Evolutionary conservation across 92 coral and sea anemone species (phyloP).

Genomic region (Porites rus): DNA sequence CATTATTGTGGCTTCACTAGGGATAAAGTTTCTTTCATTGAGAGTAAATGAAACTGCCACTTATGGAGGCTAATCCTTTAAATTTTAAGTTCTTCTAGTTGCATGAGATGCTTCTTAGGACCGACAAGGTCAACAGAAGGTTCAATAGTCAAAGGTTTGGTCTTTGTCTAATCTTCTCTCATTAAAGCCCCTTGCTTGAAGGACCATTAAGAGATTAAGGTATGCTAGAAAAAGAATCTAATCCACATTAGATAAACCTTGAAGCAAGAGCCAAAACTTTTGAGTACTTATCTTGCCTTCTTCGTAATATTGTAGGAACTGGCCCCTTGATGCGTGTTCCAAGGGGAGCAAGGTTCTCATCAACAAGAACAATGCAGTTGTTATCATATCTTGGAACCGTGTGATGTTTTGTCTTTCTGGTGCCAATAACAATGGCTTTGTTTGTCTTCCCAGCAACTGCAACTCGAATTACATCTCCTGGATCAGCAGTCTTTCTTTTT

Average conservation of each 20-base stretch:
- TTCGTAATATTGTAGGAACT: conserved; percentile 87
- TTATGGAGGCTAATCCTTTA: no score
- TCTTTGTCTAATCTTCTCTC: background rate
- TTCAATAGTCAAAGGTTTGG: no score
- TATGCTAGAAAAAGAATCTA: background rate
- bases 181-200: background rate
- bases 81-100: no score
- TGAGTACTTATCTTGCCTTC: conserved; percentile 94
- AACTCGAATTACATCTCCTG: conserved; percentile 96
- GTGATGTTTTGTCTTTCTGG: conserved; percentile 93
- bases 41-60: no score
- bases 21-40: no score
- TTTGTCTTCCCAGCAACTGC: conserved; percentile 96
- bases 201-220: background rate
- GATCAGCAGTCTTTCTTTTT: conserved; percentile 95
- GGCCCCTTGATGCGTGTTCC: conserved; percentile 98
- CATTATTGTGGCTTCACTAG: no score
- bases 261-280: conserved; percentile 99
- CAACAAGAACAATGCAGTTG: conserved; percentile 91
- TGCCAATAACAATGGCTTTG: conserved; percentile 94
- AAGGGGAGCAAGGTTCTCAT: conserved; percentile 96
- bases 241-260: conserved; percentile 70
- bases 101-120: no score
- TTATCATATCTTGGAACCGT: conserved; percentile 97
- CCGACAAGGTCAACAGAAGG: no score